Evolutionary conservation across 2,113 vertebrate genomes (phyloP), one percentile per base, ranked within the genome.

Genomic region (Nycticryphes semicollaris): DNA sequence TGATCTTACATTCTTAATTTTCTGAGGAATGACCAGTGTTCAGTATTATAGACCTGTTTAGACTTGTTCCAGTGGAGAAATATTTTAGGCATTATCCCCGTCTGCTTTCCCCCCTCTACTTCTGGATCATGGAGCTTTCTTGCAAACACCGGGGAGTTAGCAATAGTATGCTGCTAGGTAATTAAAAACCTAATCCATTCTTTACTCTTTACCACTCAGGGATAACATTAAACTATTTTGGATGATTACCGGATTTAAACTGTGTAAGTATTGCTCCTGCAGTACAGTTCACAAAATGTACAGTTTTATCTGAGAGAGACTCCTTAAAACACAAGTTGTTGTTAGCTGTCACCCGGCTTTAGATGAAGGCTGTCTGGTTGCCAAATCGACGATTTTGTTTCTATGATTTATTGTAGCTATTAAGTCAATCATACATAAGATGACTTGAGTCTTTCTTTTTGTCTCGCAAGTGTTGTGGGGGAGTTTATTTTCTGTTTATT

Each of bases 401-500:
- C 48, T 80, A 0, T 62, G 1, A 30, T 48, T 81, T 91, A 53
- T 54, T 89, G 45, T 33, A 82, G 62, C n/a, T 81, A 22, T 68
- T 82, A 82, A 94, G 70, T 87, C 76, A 89, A 8, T 85, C 76
- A 66, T 63, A 50, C 14, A 4, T 31, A 62, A 76, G 57, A 35
- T 90, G 7, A 19, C 56, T 85, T 48, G 31, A 72, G 43, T 85
- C 73, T 67, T 83, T 85, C 13, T 69, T 82, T 83, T 91, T 74
- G n/a, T 90, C 30, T 92, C 27, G 35, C 51, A 33, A 7, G 39
- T 57, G 28, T 23, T 90, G 63, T 72, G 43, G 50, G 75, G 67
- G 83, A 79, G 63, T 90, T 92, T 86, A 77, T 90, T 96, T 95
- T 92, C 54, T 84, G 17, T 86, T 94, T 54, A 17, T 92, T 88